These are phyloP conservation scores for Oostethus manadensis DNA, from an alignment of 2,113 vertebrate genomes.

Conservation along the genomic window DNA sequence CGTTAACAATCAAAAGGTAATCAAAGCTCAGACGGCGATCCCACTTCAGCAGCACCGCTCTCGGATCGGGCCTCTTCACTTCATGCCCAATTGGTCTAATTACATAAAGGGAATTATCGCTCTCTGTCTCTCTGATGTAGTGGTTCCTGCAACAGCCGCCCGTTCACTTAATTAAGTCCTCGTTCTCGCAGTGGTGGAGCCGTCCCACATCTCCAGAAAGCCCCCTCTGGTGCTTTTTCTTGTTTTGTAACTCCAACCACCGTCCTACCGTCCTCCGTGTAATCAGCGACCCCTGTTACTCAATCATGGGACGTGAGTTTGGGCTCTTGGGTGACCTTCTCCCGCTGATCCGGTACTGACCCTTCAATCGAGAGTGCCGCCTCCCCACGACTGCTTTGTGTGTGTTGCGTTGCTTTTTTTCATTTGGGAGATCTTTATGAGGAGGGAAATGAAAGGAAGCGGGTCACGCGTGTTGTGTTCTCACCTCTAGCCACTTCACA, in stretches of 20 bases:
- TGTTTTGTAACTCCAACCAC: slow-evolving; percentile 32
- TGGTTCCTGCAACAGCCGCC: slow-evolving; percentile 55
- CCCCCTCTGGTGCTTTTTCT: slow-evolving; percentile 37
- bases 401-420: slow-evolving; percentile 61
- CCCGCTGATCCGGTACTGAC: slow-evolving; percentile 69
- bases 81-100: slow-evolving; percentile 80
- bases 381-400: slow-evolving; percentile 55
- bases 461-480: slow-evolving; percentile 63
- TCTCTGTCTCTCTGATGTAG: slow-evolving; percentile 58
- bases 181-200: slow-evolving; percentile 65
- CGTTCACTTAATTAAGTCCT: slow-evolving; percentile 72
- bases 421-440: slow-evolving; percentile 76
- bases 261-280: slow-evolving; percentile 42
- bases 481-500: slow-evolving; percentile 70
- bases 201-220: slow-evolving; percentile 44
- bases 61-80: slow-evolving; percentile 65
- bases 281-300: slow-evolving; percentile 69
- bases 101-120: slow-evolving; percentile 63
- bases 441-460: slow-evolving; percentile 74
- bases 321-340: slow-evolving; percentile 74
- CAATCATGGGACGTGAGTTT: slow-evolving; percentile 74
- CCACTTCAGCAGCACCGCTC: slow-evolving; percentile 62
- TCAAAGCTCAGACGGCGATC: slow-evolving; percentile 67
- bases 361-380: slow-evolving; percentile 66
- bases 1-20: slow-evolving; percentile 69